Conservation (phyloP, 1,140 invertebrate species). For the Leguminivora glycinivorella region DNA sequence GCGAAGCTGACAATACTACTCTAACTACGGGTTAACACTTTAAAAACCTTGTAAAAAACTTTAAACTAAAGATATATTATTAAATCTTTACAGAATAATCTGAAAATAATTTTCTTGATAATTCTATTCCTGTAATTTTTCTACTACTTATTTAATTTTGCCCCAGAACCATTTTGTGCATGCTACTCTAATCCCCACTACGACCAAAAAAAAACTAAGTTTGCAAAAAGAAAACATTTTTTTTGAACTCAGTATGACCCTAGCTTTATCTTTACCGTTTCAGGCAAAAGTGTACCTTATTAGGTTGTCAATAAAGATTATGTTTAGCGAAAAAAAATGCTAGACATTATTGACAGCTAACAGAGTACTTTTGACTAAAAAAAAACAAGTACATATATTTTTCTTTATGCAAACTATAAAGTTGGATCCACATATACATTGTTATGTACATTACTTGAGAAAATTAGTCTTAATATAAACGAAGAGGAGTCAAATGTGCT, state of each 20-base stretch:
- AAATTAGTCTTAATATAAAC: no score
- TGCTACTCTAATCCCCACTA: background rate
- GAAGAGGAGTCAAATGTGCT: no score
- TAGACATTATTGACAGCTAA: background rate
- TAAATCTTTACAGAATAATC: background rate
- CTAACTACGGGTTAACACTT: conserved; percentile 15
- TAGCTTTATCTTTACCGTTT: no score
- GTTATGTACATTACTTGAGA: background rate
- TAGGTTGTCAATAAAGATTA: no score
- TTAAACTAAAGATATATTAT: background rate
- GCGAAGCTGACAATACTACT: conserved; percentile 10
- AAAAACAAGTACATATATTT: background rate
- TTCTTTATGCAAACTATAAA: conserved; percentile 2
- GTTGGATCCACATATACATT: background rate
- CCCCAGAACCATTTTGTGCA: conserved; percentile 1
- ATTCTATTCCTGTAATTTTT: background rate
- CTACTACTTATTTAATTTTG: background rate
- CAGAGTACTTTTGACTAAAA: background rate
- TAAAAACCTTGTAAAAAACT: background rate
- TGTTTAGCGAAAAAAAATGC: no score
- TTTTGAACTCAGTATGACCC: background rate
- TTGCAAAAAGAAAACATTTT: background rate
- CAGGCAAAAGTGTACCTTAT: background rate
- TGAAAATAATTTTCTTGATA: no score
- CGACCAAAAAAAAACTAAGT: background rate